These are phyloP conservation scores for Zaprionus inermis DNA, from an alignment of 1,140 invertebrate species.

Conservation along the genomic window DNA sequence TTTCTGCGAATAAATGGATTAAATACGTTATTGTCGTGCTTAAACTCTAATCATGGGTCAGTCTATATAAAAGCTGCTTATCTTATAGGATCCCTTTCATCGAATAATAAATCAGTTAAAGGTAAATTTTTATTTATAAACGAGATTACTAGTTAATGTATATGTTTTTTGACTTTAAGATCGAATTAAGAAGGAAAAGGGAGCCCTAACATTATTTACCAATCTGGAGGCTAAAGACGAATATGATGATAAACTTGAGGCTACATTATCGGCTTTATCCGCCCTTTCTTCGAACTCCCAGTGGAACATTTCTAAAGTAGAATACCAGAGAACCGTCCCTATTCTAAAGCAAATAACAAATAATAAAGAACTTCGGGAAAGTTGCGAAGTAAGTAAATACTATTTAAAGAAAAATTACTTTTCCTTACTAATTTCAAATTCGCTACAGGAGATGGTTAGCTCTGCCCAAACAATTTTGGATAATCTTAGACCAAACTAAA, in stretches of 20 bases:
- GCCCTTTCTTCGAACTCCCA: slow-evolving; percentile 45
- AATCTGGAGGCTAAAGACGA: slow-evolving; percentile 41
- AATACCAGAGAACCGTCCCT: slow-evolving; percentile 30
- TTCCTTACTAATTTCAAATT: background rate
- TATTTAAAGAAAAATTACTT: background rate
- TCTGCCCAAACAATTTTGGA: slow-evolving; percentile 52
- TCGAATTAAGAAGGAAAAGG: slow-evolving; percentile 48
- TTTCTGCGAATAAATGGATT: slow-evolving; percentile 51
- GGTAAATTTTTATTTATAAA: slow-evolving; percentile 22
- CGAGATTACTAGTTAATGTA: background rate
- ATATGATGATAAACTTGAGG: slow-evolving; percentile 60
- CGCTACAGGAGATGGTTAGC: slow-evolving; percentile 58
- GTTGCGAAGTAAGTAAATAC: slow-evolving; percentile 50
- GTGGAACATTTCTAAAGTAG: slow-evolving; percentile 32
- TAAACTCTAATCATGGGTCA: slow-evolving; percentile 34
- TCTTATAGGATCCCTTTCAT: slow-evolving; percentile 57
- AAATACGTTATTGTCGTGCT: slow-evolving; percentile 38
- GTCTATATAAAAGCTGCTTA: slow-evolving; percentile 64
- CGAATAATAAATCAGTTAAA: slow-evolving; percentile 38
- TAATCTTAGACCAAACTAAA: slow-evolving; percentile 33
- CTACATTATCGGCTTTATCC: slow-evolving; percentile 58
- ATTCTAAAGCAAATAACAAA: slow-evolving; percentile 50
- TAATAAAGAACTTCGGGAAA: slow-evolving; percentile 45
- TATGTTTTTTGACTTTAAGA: slow-evolving; percentile 20
- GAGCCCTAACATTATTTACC: slow-evolving; percentile 35